Conservation (phyloP, 2,888 invertebrate species). For the Hetaerina titia region DNA sequence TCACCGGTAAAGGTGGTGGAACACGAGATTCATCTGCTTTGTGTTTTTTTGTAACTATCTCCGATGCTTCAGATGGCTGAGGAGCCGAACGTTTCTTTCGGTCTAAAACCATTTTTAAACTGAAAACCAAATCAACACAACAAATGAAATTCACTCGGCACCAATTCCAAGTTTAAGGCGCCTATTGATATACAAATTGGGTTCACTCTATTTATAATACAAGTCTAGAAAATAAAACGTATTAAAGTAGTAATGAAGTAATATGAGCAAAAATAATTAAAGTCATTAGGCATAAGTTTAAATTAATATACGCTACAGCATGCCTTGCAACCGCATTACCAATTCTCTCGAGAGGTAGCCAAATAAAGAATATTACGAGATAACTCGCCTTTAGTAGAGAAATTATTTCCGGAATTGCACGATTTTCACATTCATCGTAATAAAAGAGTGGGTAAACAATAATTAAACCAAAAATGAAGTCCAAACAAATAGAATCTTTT, state of each 20-base stretch:
- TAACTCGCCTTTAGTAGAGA: neutral
- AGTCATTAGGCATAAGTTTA: neutral
- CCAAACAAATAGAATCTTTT: neutral
- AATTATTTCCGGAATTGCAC: neutral
- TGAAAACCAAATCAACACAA: neutral
- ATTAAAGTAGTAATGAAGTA: too few relatives aligned
- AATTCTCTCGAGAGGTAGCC: neutral
- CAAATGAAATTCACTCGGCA: neutral
- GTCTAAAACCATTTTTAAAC: slow-evolving; percentile 56
- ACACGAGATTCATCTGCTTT: slow-evolving; percentile 58
- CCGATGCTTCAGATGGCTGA: slow-evolving; percentile 52
- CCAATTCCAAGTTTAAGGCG: neutral
- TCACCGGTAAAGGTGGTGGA: slow-evolving; percentile 53
- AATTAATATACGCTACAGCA: neutral
- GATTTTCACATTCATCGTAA: too few relatives aligned
- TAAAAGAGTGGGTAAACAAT: neutral
- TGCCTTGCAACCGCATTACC: neutral
- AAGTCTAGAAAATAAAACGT: neutral
- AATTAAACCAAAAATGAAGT: neutral
- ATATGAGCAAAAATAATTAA: too few relatives aligned
- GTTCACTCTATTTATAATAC: neutral
- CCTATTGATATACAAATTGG: neutral
- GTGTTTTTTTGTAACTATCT: slow-evolving; percentile 50
- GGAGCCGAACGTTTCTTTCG: slow-evolving; percentile 59
- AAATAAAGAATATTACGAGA: neutral